Percentiles rank a stretch among this genome's conserved stretches.
Conservation (phyloP, 1,140 invertebrate genomes). For the Drosophila burlai region DNA sequence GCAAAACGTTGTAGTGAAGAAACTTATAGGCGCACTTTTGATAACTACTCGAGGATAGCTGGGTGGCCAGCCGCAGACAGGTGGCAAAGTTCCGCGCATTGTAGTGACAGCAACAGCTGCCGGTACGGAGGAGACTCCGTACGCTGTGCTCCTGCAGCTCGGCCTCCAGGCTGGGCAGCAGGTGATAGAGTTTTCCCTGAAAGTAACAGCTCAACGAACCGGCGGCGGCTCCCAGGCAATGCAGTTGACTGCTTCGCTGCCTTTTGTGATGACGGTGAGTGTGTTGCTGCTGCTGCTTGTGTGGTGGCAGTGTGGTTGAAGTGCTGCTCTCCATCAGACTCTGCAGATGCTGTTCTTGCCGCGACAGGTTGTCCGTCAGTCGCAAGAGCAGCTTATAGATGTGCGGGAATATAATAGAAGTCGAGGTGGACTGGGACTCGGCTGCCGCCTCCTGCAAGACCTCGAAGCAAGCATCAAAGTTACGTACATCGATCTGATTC, state of each 20-base stretch:
- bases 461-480: slow-evolving; percentile 70
- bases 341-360: slow-evolving; percentile 65
- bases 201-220: slow-evolving; percentile 73
- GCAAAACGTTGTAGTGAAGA: slow-evolving; percentile 67
- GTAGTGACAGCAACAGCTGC: slow-evolving; percentile 80
- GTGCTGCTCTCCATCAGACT: slow-evolving; percentile 67
- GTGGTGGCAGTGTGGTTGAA: slow-evolving; percentile 39
- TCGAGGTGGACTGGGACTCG: slow-evolving; percentile 25
- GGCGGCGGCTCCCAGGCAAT: slow-evolving; percentile 43
- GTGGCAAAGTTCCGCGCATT: slow-evolving; percentile 56
- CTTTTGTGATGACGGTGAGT: slow-evolving; percentile 52
- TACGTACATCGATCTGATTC: slow-evolving; percentile 59
- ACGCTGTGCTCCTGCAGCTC: slow-evolving; percentile 73
- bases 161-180: slow-evolving; percentile 52
- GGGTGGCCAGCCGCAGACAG: slow-evolving; percentile 57
- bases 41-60: slow-evolving; percentile 51
- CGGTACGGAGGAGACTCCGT: slow-evolving; percentile 62
- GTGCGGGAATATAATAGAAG: slow-evolving; percentile 61
- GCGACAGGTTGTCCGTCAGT: slow-evolving; percentile 59
- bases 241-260: slow-evolving; percentile 55
- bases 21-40: slow-evolving; percentile 81
- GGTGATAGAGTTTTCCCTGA: slow-evolving; percentile 66
- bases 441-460: slow-evolving; percentile 53
- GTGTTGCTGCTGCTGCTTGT: slow-evolving; percentile 51
- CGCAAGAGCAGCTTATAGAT: slow-evolving; percentile 69